Evolutionary conservation across 2,888 invertebrate species (phyloP).

Genomic region (Matsumyia berberina): DNA sequence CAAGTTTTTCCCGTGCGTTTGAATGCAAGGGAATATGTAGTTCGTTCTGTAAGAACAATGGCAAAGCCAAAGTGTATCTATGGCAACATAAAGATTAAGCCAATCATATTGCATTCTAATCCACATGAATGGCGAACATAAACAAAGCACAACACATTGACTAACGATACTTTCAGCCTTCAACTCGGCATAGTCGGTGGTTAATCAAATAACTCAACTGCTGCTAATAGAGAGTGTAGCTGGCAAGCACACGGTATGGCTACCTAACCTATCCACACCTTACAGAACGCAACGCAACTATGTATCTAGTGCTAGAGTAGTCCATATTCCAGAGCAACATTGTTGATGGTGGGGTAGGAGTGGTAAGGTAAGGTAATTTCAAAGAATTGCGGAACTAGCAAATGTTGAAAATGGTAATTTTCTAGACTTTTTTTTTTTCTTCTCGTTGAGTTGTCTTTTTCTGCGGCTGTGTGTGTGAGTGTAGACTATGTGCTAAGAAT

Average conservation of each 20-base stretch:
- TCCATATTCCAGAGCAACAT: constrained; percentile 9
- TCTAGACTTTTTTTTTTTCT: constrained; percentile 5
- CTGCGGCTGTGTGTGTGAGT: constrained; percentile 8
- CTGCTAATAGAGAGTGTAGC: constrained; percentile 18
- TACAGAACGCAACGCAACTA: not conserved
- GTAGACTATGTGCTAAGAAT: not conserved
- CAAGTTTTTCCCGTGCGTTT: constrained; percentile 11
- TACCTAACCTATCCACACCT: constrained; percentile 10
- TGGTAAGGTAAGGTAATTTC: constrained; percentile 14
- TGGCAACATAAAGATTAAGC: constrained; percentile 26
- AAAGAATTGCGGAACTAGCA: constrained; percentile 63
- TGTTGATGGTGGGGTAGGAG: not conserved
- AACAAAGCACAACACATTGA: constrained; percentile 24
- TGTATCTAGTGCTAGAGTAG: not conserved
- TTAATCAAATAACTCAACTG: constrained; percentile 43
- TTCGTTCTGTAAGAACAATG: constrained; percentile 30
- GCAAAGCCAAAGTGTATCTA: constrained; percentile 3
- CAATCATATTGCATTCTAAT: constrained; percentile 56
- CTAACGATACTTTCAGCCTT: constrained; percentile 35
- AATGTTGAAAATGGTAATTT: constrained; percentile 65
- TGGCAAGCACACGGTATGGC: not conserved
- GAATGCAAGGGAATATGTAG: constrained; percentile 12
- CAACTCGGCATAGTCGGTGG: constrained; percentile 23
- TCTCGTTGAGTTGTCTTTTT: too few species aligned
- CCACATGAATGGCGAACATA: constrained; percentile 16